Base-by-base conservation (phyloP, 1,140 invertebrate species). In the Drosophila leontia region DNA sequence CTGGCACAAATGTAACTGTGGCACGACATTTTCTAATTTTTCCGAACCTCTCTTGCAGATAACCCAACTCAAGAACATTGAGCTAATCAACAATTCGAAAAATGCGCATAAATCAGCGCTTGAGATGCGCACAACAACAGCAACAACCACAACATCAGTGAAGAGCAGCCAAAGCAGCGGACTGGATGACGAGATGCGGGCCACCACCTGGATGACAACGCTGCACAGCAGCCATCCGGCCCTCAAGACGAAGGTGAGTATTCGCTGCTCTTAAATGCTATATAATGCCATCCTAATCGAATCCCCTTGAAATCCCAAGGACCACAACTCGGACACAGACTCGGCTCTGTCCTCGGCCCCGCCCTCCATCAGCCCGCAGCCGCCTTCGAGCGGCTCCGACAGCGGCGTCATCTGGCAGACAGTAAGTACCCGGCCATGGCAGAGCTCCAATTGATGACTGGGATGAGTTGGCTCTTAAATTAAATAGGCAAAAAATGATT, bases 1-100 rank as follows among this genome's bases (percentile, higher is more conserved):
- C 41, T 57, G 58, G 50, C 64, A 62, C 60, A 70, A 82, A 82
- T 74, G 75, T 67, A 65, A 56, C 80, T 61, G 23, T 64, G 48
- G 59, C 67, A 69, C 58, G 74, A 86, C 84, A 75, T 68, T 78
- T 79, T 60, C 78, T 59, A 61, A 60, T 61, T 87, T 75, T 62
- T 41, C 48, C 58, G 23, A 50, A 17, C 42, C 55, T 71, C 13
- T 51, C 26, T 11, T 45, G 11, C 76, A 92, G 91, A 91, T 91
- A 87, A 92, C 87, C 76, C 87, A 92, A 90, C 90, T 92, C 90
- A 92, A 92, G 86, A 91, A 92, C 78, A 91, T 92, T 92, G 91
- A 92, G 84, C 91, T 91, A 69, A 92, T 88, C 71, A 92, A 91
- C 65, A 91, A 91, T 81, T 83, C 76, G 77, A 91, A 91, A 76